phyloP scores from a whole-genome alignment of 2,797 vertebrate species.

The Sebastolobus alascanus region DNA sequence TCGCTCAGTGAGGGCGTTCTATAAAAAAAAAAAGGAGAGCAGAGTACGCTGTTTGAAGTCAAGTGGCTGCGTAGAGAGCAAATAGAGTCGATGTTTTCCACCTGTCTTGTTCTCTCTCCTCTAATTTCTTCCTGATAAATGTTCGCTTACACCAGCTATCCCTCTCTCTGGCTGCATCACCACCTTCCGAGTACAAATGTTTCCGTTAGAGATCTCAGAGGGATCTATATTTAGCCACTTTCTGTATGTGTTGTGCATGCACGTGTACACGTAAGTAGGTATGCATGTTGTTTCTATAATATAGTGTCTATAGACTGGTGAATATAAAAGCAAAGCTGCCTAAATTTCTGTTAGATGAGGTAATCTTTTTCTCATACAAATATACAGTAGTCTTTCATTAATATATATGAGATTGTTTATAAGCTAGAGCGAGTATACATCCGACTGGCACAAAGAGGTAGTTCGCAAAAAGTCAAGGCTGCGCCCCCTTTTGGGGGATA shows the following conservation, averaged over 20 bases:
- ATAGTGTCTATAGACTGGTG: neutral
- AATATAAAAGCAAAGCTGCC: neutral
- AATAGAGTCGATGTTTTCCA: constrained; percentile 67
- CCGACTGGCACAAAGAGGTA: no score
- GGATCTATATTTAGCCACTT: constrained; percentile 40
- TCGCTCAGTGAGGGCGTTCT: constrained; percentile 50
- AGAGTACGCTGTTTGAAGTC: constrained; percentile 62
- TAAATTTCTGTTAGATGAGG: constrained; percentile 1
- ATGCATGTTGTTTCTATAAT: constrained; percentile 11
- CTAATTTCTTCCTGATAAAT: constrained; percentile 58
- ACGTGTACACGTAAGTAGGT: neutral
- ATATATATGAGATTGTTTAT: constrained; percentile 24
- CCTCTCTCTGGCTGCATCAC: constrained; percentile 16
- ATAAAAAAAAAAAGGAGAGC: constrained; percentile 59
- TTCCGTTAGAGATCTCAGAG: constrained; percentile 39
- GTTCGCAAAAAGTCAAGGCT: no score
- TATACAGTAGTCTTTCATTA: constrained; percentile 24
- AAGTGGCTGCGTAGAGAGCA: constrained; percentile 60
- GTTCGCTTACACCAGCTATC: constrained; percentile 37
- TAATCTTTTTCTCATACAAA: neutral
- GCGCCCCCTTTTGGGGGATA: no score
- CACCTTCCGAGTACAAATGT: constrained; percentile 6
- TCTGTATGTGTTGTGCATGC: constrained; percentile 15
- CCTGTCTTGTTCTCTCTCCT: constrained; percentile 52
- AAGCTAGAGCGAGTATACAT: constrained; percentile 1